Evolutionary conservation across 2,797 vertebrate genomes (phyloP).

Genomic region (Phrynocephalus forsythii): DNA sequence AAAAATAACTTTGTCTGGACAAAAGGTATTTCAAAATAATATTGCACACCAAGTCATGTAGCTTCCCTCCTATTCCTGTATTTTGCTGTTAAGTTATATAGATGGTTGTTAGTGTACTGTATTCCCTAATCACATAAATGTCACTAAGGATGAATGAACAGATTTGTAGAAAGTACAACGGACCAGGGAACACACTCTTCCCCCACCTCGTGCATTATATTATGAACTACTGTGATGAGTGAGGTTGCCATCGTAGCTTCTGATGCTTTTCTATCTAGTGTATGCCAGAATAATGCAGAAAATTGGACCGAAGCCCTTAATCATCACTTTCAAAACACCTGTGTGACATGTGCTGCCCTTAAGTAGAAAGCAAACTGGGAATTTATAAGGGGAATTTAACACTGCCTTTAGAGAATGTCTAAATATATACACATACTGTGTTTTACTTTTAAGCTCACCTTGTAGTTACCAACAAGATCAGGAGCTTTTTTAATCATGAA

Average conservation of each 20-base stretch:
- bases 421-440: too few species aligned
- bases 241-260: too few species aligned
- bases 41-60: not conserved
- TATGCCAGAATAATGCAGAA: too few species aligned
- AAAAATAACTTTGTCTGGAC: too few species aligned
- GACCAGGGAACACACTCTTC: too few species aligned
- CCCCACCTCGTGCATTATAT: not conserved
- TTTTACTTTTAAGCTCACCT: too few species aligned
- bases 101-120: not conserved
- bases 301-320: not conserved
- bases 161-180: not conserved
- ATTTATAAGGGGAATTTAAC: not conserved
- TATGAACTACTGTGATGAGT: not conserved
- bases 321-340: not conserved
- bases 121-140: not conserved
- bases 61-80: not conserved
- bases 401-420: not conserved
- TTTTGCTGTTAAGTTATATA: not conserved
- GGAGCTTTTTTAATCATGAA: too few species aligned
- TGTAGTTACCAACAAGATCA: too few species aligned
- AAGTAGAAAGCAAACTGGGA: too few species aligned
- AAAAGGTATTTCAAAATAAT: not conserved
- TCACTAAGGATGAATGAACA: not conserved
- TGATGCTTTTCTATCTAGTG: not conserved
- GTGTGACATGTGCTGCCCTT: not conserved